Evolutionary conservation across 2,888 invertebrate genomes (phyloP).

Genomic region (Drosophila quinaria): DNA sequence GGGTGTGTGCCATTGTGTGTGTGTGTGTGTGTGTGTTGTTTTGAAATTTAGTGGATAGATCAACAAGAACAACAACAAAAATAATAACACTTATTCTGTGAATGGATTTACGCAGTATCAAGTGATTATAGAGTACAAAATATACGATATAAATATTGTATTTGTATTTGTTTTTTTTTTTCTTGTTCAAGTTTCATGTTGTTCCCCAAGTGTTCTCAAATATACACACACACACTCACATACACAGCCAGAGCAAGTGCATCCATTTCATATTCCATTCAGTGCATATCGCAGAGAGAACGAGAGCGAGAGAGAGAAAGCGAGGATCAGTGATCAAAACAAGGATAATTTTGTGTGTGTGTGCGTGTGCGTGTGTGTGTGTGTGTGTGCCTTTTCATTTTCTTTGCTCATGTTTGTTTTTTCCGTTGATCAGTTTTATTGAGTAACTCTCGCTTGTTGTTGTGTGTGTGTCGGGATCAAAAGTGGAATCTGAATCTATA

Average conservation of each 20-base stretch:
- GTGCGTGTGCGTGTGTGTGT: slow-evolving; percentile 4
- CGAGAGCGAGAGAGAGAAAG: slow-evolving; percentile 1
- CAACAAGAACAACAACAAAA: not conserved
- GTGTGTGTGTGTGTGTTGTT: slow-evolving; percentile 18
- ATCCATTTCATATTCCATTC: slow-evolving; percentile 10
- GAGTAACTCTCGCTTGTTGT: slow-evolving; percentile 24
- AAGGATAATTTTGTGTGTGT: slow-evolving; percentile 17
- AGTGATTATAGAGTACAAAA: slow-evolving; percentile 6
- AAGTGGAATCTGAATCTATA: not conserved
- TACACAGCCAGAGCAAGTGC: slow-evolving; percentile 10
- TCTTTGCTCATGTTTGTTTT: slow-evolving; percentile 15
- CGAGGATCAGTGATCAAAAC: not conserved
- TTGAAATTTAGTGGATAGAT: slow-evolving; percentile 1
- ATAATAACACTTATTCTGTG: not conserved
- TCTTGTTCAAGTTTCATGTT: not conserved
- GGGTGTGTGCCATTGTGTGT: slow-evolving; percentile 9
- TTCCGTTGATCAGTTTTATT: slow-evolving; percentile 16
- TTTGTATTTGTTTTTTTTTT: not conserved
- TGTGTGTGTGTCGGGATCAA: not conserved
- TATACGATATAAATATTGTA: not conserved
- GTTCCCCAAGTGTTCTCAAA: not conserved
- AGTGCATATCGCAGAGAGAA: slow-evolving; percentile 13
- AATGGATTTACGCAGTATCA: slow-evolving; percentile 7
- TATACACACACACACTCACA: not conserved
- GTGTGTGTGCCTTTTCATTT: slow-evolving; percentile 1